Evolutionary conservation across 2,888 invertebrate genomes (phyloP), one percentile per base, ranked within the genome.

Genomic region (Apotomis turbidana): DNA sequence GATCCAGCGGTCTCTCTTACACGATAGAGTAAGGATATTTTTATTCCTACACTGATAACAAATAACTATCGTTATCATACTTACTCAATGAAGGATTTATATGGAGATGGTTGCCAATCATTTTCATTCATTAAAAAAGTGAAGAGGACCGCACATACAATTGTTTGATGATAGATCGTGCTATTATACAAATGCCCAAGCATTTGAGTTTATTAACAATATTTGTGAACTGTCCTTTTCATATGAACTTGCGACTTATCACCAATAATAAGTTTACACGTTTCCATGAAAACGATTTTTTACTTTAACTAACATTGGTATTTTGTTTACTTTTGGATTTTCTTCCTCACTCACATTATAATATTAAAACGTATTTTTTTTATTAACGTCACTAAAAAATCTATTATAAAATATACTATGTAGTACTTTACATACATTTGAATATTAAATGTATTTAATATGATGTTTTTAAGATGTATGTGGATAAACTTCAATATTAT

Each of bases 1-100:
- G 94, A 91, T 90, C 89, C 94, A 91, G 92, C 93, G 94, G 94
- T 94, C 93, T 91, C 93, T 92, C 90, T 93, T 90, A 89, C 88
- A 90, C 85, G 85, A 91, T 90, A 93, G 88, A 93, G 92, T 93
- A 94, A 93, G 93, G 85, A 85, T 85, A 76, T 80, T 75, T 78
- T 82, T 8, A 60, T 60, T 63, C 63, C 63, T 70, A 72, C 68
- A 63, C 58, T 72, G 72, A 72, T 62, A 62, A 68, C 68, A 58
- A 44, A 61, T 67, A 55, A 61, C 13, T 51, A 36, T 4, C 55
- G 49, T 70, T 62, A 63, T 54, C 41, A 60, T 9, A 44, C 38
- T 54, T 41, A 64, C 36, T 46, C 55, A 36, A 49, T 8, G 10
- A 46, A 15, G 55, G 55, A 57, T 38, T 64, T 41, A 12, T 9